These are phyloP conservation scores for Heliocidaris tuberculata DNA, from an alignment of 35 echinoderm and acorn worm species.

Conservation along the genomic window DNA sequence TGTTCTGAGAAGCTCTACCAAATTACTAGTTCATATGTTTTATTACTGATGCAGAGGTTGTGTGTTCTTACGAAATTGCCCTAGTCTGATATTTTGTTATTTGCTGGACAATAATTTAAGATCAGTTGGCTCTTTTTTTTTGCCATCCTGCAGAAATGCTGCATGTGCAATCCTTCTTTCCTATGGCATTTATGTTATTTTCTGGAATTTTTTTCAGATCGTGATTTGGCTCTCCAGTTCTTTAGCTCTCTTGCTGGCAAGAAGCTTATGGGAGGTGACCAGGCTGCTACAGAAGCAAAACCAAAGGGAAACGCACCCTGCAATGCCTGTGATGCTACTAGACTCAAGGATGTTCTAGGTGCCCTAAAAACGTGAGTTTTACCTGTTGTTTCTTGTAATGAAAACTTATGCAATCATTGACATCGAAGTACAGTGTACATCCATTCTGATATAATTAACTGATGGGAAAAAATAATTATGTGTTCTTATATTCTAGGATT, in stretches of 20 bases:
- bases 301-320: constrained; percentile 52
- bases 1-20: too few species aligned
- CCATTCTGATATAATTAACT: not conserved
- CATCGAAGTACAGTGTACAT: not conserved
- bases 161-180: too few species aligned
- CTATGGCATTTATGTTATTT: not conserved
- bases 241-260: constrained; percentile 90
- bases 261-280: constrained; percentile 85
- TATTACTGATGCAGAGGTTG: too few species aligned
- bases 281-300: constrained; percentile 51
- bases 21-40: too few species aligned
- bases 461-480: not conserved
- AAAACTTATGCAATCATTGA: not conserved
- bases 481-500: not conserved
- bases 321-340: constrained; percentile 84
- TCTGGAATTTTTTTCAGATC: constrained; percentile 52
- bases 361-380: constrained; percentile 84
- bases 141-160: too few species aligned
- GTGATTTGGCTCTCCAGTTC: constrained; percentile 82
- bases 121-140: not conserved
- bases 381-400: not conserved
- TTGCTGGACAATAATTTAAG: not conserved
- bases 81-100: not conserved
- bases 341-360: constrained; percentile 78
- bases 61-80: too few species aligned